Evolutionary conservation across 2,113 vertebrate genomes (phyloP), one percentile per base, ranked within the genome.

Genomic region (Tonatia bakeri): DNA sequence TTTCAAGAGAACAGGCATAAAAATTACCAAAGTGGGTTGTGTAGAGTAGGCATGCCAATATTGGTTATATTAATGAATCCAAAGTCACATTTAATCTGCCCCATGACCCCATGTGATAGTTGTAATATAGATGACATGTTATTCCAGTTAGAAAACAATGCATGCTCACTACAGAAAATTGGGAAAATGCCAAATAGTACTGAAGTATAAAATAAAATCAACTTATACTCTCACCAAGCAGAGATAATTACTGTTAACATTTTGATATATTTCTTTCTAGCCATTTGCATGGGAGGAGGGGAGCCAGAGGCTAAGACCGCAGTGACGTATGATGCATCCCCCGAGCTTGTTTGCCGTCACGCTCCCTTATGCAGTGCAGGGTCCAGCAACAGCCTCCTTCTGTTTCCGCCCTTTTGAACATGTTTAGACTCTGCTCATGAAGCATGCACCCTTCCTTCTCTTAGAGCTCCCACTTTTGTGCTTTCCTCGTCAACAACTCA

Each of bases 311-410:
- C 15, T 28, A 47, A n/a, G 43, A 38, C 45, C 36, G 61, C 20
- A 76, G 16, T 24, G 26, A 61, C 4, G 0, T 22, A 16, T 1
- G 20, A 0, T 7, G 33, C 4, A 8, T 1, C 70, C 85, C 17
- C 9, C 0, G 33, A 0, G 15, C 9, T 87, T 17, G 1, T 65
- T 76, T 84, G 45, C 70, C 3, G 4, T 65, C 24, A 14, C 28
- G 83, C 26, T 72, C 8, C 26, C 36, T 40, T 69, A 16, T 33
- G 9, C 6, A 59, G 7, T 2, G 3, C 0, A 9, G 54, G 28
- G 22, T 38, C 47, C 43, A 64, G 3, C 33, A 40, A 15, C 1
- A 61, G 13, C 4, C 31, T 72, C 33, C 70, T 67, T 13, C 24
- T 38, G 5, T 16, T 69, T 76, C 40, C 2, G 19, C 26, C 14